A percentile compares a stretch with the other conserved stretches of the same genome.
Evolutionary conservation across 2,113 vertebrate species (phyloP).

Genomic region (Tympanuchus pallidicinctus): DNA sequence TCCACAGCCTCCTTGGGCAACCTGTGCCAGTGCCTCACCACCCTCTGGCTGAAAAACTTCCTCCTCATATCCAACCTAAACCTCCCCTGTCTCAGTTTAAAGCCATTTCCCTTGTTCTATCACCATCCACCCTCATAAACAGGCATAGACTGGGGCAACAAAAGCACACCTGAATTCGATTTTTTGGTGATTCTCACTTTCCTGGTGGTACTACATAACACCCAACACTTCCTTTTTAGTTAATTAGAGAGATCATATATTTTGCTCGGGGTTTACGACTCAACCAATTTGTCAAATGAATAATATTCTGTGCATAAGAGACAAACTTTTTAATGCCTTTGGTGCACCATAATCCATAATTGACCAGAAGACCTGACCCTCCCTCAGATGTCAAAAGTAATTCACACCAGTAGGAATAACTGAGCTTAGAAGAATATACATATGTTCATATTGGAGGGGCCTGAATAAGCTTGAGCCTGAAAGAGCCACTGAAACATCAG

Average conservation of each 20-base stretch:
- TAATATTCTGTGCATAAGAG: not conserved
- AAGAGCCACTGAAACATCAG: not conserved
- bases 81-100: no score
- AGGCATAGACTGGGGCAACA: not conserved
- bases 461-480: not conserved
- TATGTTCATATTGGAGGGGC: not conserved
- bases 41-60: no score
- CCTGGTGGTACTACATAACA: not conserved
- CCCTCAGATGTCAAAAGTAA: not conserved
- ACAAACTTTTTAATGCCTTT: not conserved
- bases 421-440: not conserved
- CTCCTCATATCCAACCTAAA: no score
- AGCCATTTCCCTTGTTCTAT: no score
- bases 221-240: not conserved
- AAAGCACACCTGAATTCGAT: not conserved
- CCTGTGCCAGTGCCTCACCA: no score
- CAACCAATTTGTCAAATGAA: not conserved
- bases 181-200: not conserved
- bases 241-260: not conserved
- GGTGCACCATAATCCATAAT: not conserved
- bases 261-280: not conserved
- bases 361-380: not conserved
- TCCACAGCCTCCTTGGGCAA: no score
- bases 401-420: not conserved
- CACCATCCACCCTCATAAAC: no score